A percentile compares a stretch with the other conserved stretches of the same genome.
Evolutionary conservation across 1,140 invertebrate species (phyloP).

Genomic region (Pectinophora gossypiella): DNA sequence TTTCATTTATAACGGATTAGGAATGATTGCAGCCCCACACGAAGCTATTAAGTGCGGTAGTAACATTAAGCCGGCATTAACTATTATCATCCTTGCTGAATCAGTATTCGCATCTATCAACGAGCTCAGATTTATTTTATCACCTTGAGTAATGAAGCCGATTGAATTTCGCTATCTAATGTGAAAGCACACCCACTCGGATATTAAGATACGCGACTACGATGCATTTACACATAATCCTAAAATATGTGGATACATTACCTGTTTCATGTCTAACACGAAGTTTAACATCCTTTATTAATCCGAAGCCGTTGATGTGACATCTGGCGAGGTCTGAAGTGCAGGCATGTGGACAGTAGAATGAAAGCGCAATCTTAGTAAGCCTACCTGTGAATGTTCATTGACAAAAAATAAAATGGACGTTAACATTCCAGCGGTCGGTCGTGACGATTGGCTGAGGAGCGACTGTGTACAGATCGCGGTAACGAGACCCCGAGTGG

Average conservation of each 20-base stretch:
- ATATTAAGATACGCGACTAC: too few species aligned
- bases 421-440: constrained; percentile 24
- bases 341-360: constrained; percentile 1
- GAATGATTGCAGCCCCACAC: constrained; percentile 7
- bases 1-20: constrained; percentile 12
- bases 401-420: constrained; percentile 16
- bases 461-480: constrained; percentile 27
- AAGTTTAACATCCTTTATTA: too few species aligned
- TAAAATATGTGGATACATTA: too few species aligned
- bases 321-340: too few species aligned
- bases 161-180: too few species aligned
- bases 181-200: too few species aligned
- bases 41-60: neutral
- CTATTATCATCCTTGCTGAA: neutral
- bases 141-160: neutral
- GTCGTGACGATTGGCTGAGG: constrained; percentile 38
- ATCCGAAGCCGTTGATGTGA: too few species aligned
- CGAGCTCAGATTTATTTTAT: neutral
- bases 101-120: neutral
- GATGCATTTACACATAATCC: too few species aligned
- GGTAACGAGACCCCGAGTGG: constrained; percentile 42
- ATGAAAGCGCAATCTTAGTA: neutral
- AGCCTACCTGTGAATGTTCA: constrained; percentile 1
- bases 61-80: neutral
- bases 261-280: too few species aligned